Conservation (phyloP, 2,113 vertebrate genomes). For the Raja brachyura region DNA sequence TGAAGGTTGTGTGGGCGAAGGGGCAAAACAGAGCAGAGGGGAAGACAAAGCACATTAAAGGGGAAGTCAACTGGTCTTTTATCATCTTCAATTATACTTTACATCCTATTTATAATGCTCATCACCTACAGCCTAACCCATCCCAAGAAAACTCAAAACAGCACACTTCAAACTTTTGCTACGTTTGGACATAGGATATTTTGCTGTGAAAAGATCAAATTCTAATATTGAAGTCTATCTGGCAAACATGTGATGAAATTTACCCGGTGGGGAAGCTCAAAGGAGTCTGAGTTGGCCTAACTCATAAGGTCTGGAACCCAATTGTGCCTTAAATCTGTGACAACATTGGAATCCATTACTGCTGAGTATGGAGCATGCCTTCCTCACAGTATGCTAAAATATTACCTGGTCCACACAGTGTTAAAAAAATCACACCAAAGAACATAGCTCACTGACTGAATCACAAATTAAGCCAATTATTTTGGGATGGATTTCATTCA, state of each 20-base stretch:
- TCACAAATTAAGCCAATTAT: constrained; percentile 18
- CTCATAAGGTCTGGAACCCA: neutral
- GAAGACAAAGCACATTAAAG: neutral
- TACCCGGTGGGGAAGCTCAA: neutral
- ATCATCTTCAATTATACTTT: neutral
- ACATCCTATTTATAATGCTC: neutral
- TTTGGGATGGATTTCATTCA: constrained; percentile 17
- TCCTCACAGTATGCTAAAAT: neutral
- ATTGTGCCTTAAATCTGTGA: neutral
- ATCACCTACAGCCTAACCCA: neutral
- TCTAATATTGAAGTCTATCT: neutral
- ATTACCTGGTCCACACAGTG: neutral
- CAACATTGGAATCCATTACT: neutral
- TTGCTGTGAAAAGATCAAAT: neutral
- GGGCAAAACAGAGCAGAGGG: neutral
- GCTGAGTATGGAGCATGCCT: neutral
- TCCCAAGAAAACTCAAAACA: neutral
- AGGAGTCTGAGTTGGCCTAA: neutral
- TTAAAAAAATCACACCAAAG: neutral
- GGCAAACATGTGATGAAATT: neutral
- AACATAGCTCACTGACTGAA: neutral
- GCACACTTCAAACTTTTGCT: neutral
- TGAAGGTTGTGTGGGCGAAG: too few relatives aligned
- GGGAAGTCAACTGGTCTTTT: neutral
- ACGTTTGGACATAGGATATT: neutral